phyloP scores from a whole-genome alignment of 2,797 vertebrate species.

The Hyperoplus immaculatus region DNA sequence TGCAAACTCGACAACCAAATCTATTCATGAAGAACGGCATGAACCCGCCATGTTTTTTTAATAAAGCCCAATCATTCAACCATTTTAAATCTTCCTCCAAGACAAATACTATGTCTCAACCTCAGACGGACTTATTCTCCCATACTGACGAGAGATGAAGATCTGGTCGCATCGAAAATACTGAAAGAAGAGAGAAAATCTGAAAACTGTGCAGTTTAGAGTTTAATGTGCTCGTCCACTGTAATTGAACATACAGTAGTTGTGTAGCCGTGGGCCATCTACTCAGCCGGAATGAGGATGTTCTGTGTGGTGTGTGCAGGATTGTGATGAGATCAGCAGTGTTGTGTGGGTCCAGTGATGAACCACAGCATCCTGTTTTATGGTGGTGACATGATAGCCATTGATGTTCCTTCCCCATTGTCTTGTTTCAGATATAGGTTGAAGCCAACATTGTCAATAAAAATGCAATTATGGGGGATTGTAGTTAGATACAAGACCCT shows the following conservation, averaged over 20 bases:
- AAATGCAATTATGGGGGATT: constrained; percentile 29
- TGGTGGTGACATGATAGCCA: constrained; percentile 14
- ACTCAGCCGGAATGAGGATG: constrained; percentile 25
- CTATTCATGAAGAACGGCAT: not conserved
- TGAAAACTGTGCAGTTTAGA: not conserved
- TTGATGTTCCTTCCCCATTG: constrained; percentile 5
- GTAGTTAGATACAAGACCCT: constrained; percentile 9
- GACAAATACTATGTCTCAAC: constrained; percentile 2
- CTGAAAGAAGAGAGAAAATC: not conserved
- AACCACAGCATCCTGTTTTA: constrained; percentile 11
- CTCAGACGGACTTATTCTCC: not conserved
- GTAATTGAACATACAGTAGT: constrained; percentile 23
- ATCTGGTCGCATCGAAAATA: not conserved
- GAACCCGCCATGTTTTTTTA: not conserved
- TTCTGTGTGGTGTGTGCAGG: constrained; percentile 18
- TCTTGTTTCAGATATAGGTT: constrained; percentile 1
- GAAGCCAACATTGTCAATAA: constrained; percentile 24
- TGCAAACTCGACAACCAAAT: not conserved
- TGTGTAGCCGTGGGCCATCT: constrained; percentile 28
- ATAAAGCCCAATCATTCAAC: not conserved
- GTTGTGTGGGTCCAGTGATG: constrained; percentile 1
- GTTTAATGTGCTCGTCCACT: constrained; percentile 17
- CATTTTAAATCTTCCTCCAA: not conserved
- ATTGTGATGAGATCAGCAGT: constrained; percentile 10
- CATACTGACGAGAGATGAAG: not conserved